Percentiles rank a stretch among this genome's conserved stretches.
Conservation (phyloP, 1,140 invertebrate species). For the Brachystomella parvula region DNA sequence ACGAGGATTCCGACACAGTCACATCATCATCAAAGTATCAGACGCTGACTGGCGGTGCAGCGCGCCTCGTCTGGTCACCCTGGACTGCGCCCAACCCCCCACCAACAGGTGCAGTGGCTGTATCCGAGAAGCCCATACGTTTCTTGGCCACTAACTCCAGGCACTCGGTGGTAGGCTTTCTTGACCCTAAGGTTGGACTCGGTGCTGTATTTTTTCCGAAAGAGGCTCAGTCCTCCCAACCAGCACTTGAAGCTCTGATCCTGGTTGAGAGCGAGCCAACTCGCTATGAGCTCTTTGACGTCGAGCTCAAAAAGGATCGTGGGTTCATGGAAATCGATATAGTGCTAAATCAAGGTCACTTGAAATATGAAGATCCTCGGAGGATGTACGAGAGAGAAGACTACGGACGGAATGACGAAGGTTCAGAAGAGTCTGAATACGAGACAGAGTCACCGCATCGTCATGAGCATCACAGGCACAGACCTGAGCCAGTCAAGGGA, state of each 20-base stretch:
- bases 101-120: slow-evolving; percentile 28
- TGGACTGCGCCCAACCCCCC: slow-evolving; percentile 31
- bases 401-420: background rate
- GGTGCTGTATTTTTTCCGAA: slow-evolving; percentile 27
- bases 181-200: slow-evolving; percentile 23
- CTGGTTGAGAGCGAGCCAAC: slow-evolving; percentile 33
- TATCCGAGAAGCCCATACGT: slow-evolving; percentile 25
- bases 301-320: slow-evolving; percentile 29
- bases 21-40: slow-evolving; percentile 25
- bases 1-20: slow-evolving; percentile 16
- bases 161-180: slow-evolving; percentile 24
- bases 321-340: slow-evolving; percentile 33
- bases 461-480: background rate
- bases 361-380: slow-evolving; percentile 20
- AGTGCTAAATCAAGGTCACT: slow-evolving; percentile 20
- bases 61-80: slow-evolving; percentile 24
- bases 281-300: slow-evolving; percentile 31
- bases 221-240: background rate
- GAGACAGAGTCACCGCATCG: background rate
- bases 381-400: slow-evolving; percentile 8
- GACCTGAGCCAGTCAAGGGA: slow-evolving; percentile 12
- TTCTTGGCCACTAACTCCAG: slow-evolving; percentile 27
- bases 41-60: slow-evolving; percentile 23
- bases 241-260: slow-evolving; percentile 22
- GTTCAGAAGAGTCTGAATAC: background rate